A percentile compares a stretch with the other conserved stretches of the same genome.
phyloP scores from a whole-genome alignment of 2,888 invertebrate species.

The Digitonthophagus gazella region DNA sequence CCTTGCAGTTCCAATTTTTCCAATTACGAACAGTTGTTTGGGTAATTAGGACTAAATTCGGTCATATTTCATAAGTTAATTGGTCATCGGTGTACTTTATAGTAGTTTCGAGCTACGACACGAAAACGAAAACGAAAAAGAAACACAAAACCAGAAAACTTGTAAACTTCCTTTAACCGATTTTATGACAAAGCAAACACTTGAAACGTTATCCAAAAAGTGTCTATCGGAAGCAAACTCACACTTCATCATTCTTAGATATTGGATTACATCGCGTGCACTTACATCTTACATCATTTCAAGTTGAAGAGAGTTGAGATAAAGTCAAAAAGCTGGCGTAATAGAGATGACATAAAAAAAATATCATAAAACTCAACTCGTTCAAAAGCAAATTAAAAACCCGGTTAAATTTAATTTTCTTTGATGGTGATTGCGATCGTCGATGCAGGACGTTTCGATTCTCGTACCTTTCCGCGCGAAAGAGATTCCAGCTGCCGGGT shows the following conservation, averaged over 20 bases:
- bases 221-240: not conserved
- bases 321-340: no score
- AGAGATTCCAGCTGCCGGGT: not conserved
- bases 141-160: no score
- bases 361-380: no score
- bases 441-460: not conserved
- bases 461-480: no score
- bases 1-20: constrained; percentile 40
- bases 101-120: not conserved
- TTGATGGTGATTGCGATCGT: not conserved
- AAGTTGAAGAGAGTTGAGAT: not conserved
- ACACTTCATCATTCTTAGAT: not conserved
- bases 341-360: no score
- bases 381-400: no score
- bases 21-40: constrained; percentile 35
- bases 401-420: not conserved
- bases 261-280: not conserved
- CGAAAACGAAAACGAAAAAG: not conserved
- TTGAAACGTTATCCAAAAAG: not conserved
- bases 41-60: constrained; percentile 11
- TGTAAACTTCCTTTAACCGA: no score
- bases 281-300: no score
- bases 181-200: no score
- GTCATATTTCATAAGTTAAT: not conserved
- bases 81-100: not conserved